Conservation (phyloP, 2,888 invertebrate species). For the Mythimna albipuncta region DNA sequence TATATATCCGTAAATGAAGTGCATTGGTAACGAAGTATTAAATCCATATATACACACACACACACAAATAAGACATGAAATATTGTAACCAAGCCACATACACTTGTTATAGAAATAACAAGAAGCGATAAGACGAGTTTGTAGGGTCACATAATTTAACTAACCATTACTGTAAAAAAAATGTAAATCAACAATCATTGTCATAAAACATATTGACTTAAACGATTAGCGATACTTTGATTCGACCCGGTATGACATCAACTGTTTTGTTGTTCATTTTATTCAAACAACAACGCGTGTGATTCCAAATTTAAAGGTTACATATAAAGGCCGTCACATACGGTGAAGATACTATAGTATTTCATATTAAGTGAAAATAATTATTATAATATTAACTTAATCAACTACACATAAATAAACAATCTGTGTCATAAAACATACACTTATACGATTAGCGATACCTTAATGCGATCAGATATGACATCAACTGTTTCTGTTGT, state of each 20-base stretch:
- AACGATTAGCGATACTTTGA: constrained; percentile 1
- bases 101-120: background rate
- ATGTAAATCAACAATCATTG: background rate
- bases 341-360: too few relatives aligned
- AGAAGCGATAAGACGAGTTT: background rate
- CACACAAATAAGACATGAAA: background rate
- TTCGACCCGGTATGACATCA: background rate
- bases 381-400: too few relatives aligned
- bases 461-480: background rate
- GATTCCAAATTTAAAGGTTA: constrained; percentile 30
- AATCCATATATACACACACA: background rate
- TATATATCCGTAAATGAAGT: too few relatives aligned
- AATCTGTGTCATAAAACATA: background rate
- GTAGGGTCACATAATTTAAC: background rate
- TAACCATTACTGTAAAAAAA: background rate
- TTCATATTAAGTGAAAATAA: too few relatives aligned
- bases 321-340: background rate
- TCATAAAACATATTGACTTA: background rate
- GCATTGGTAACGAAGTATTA: background rate
- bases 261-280: background rate
- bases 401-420: too few relatives aligned
- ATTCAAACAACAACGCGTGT: constrained; percentile 15
- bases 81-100: background rate
- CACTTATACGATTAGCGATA: background rate
- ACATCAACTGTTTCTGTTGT: background rate